These are phyloP conservation scores for Atta colombica DNA, from an alignment of 1,140 invertebrate species.

Conservation along the genomic window DNA sequence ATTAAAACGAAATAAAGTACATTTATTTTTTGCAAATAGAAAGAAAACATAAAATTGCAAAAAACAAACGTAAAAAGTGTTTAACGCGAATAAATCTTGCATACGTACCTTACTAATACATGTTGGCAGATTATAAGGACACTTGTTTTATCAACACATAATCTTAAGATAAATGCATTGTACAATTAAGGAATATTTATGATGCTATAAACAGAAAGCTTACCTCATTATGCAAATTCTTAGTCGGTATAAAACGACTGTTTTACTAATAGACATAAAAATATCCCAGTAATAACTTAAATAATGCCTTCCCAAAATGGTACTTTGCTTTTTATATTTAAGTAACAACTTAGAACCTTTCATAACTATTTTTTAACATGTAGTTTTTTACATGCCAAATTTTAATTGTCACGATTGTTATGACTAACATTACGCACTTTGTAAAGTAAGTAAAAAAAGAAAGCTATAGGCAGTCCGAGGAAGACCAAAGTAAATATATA, in stretches of 20 bases:
- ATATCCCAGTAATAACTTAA: slow-evolving; percentile 25
- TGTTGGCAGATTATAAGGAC: slow-evolving; percentile 57
- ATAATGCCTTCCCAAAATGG: slow-evolving; percentile 22
- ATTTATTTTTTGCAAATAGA: not conserved
- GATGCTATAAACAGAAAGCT: slow-evolving; percentile 12
- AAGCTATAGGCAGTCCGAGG: slow-evolving; percentile 37
- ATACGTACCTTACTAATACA: slow-evolving; percentile 11
- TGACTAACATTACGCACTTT: slow-evolving; percentile 26
- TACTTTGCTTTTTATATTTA: slow-evolving; percentile 29
- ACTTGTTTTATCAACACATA: slow-evolving; percentile 53
- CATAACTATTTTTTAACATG: slow-evolving; percentile 32
- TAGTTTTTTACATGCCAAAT: slow-evolving; percentile 3
- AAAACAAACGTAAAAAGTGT: not conserved
- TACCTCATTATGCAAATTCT: not conserved
- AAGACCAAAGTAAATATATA: slow-evolving; percentile 40
- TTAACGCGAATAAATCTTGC: slow-evolving; percentile 13
- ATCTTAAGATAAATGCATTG: slow-evolving; percentile 23
- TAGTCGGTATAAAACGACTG: not conserved
- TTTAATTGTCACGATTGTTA: slow-evolving; percentile 38
- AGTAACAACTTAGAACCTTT: slow-evolving; percentile 41
- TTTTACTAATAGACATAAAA: not conserved
- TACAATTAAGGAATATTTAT: slow-evolving; percentile 49
- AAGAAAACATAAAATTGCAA: slow-evolving; percentile 22
- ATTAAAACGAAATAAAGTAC: not conserved
- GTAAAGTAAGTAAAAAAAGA: slow-evolving; percentile 49